These are phyloP conservation scores for Martes flavigula DNA, from an alignment of 2,797 vertebrate genomes.

Conservation along the genomic window DNA sequence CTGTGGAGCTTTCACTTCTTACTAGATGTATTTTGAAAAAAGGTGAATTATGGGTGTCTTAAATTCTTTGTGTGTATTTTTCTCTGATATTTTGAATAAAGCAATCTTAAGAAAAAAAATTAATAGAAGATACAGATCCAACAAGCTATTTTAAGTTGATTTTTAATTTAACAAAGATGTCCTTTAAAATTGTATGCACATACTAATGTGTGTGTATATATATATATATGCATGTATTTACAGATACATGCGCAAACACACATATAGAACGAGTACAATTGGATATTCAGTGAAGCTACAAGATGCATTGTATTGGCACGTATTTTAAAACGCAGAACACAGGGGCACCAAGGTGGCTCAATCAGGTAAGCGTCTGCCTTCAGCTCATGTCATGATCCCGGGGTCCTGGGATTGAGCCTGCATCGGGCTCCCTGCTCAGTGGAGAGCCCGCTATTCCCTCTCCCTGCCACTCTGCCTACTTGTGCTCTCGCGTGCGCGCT, in stretches of 20 bases:
- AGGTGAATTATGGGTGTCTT: background rate
- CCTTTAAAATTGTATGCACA: background rate
- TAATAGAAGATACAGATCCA: background rate
- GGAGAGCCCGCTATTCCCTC: no score
- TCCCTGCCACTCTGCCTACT: no score
- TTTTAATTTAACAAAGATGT: background rate
- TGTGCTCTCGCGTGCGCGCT: no score
- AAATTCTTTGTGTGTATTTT: background rate
- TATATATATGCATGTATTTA: background rate
- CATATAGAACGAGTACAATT: background rate
- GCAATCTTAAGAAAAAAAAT: background rate
- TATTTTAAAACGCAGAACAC: constrained; percentile 14
- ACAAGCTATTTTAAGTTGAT: background rate
- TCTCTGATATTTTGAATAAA: constrained; percentile 6
- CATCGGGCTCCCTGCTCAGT: no score
- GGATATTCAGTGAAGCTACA: background rate
- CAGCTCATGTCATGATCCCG: no score
- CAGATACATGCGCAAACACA: background rate
- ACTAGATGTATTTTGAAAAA: background rate
- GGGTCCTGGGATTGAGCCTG: no score
- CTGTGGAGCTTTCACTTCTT: background rate
- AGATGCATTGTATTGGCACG: background rate
- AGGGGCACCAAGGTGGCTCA: background rate
- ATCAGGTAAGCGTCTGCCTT: no score
- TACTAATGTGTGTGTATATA: background rate